Base-by-base conservation (phyloP, 2,113 vertebrate species). In the Beaufortia kweichowensis region DNA sequence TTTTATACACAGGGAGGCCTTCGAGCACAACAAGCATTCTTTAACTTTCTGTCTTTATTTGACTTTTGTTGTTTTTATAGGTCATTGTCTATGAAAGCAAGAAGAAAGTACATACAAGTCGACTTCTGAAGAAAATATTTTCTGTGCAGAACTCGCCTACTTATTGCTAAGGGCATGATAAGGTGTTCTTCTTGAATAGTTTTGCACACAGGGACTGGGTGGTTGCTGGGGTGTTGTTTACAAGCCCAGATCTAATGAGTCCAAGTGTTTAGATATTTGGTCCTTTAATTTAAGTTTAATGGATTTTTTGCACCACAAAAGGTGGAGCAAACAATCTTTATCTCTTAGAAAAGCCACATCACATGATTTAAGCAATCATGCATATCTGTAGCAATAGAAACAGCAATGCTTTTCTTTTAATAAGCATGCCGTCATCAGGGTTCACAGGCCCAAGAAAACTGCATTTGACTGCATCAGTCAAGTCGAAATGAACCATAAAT, bases 401-500 rank as follows among this genome's bases (percentile, higher is more conserved):
- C 55, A 56, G 33, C 56, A 11, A 39, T 19, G 31, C 50, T 71
- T 26, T 50, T 4, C 31, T 57, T 57, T n/a, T 21, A n/a, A 9
- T 9, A 46, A 53, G 48, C 48, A n/a, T 17, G 3, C 43, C 43
- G n/a, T n/a, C n/a, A 17, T 19, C 15, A 14, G 43, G 12, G 15
- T 14, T 14, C n/a, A 53, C 35, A 7, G 6, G 68, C 68, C 21
- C 48, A 71, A 35, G 21, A 70, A 39, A 71, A 33, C n/a, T 1
- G 0, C 33, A 12, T 69, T 53, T 23, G 66, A 57, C 8, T 70
- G 31, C 19, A 53, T 39, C n/a, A 23, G 46, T 11, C 19, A 21
- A 57, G 50, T 23, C 35, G 14, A 71, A 39, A 70, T 70, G n/a
- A 14, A 24, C 50, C 31, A 56, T 56, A 39, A 71, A 71, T 71